phyloP scores from a whole-genome alignment of 2,888 invertebrate species.

The Troides aeacus region DNA sequence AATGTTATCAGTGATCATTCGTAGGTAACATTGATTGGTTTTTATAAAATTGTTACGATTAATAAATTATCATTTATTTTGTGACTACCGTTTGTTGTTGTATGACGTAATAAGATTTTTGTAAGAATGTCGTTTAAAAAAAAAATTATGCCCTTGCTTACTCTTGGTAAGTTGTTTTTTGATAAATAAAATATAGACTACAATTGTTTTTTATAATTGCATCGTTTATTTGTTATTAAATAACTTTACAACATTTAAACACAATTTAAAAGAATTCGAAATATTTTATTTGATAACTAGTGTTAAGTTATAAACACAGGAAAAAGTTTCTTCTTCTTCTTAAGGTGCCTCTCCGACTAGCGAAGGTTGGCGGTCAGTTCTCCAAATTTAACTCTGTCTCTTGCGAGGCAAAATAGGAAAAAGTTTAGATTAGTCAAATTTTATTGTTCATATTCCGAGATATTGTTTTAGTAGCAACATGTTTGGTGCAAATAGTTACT shows the following conservation, averaged over 20 bases:
- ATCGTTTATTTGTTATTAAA: no score
- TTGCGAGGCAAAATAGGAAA: no score
- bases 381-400: no score
- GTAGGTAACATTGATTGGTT: neutral
- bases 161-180: neutral
- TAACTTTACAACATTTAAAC: no score
- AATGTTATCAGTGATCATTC: neutral
- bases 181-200: no score
- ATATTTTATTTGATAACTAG: no score
- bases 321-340: no score
- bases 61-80: constrained; percentile 1
- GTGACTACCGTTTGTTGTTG: neutral
- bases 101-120: neutral
- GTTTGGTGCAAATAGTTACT: constrained; percentile 31
- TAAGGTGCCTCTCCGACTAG: no score
- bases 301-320: no score
- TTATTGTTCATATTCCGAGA: neutral
- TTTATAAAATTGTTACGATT: neutral
- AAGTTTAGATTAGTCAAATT: neutral
- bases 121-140: neutral
- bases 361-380: no score
- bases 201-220: no score
- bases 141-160: neutral
- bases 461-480: constrained; percentile 30
- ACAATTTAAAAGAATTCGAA: no score